Percentiles rank a stretch among this genome's conserved stretches.
phyloP scores from a whole-genome alignment of 2,113 vertebrate species.

The Hemichromis elongatus region DNA sequence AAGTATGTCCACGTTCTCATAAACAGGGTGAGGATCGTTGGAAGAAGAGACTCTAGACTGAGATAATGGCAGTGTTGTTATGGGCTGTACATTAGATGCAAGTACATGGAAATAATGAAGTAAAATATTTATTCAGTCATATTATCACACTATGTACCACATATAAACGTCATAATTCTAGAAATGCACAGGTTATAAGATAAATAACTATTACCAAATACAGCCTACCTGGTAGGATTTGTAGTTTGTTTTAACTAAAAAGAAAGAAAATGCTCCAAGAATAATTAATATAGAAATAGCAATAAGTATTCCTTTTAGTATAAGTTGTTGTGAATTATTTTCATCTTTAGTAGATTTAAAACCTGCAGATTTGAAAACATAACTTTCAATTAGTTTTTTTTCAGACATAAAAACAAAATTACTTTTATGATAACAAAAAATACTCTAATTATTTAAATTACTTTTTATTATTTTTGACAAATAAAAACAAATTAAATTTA shows the following conservation, averaged over 20 bases:
- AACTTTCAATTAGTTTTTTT: rapidly evolving
- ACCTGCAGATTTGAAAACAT: not conserved
- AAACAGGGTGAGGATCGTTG: not conserved
- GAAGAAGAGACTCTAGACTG: not conserved
- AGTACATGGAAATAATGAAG: not conserved
- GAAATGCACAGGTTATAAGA: too few species aligned
- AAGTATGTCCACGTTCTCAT: not conserved
- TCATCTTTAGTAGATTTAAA: rapidly evolving
- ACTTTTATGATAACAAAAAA: rapidly evolving
- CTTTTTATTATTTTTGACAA: too few species aligned
- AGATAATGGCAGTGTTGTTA: not conserved
- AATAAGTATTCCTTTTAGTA: not conserved
- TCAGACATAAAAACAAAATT: not conserved
- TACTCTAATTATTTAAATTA: rapidly evolving
- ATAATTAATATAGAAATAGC: rapidly evolving
- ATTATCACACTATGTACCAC: not conserved
- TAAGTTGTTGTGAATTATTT: not conserved
- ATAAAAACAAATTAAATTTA: not conserved
- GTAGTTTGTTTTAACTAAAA: not conserved
- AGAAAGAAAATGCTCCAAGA: rapidly evolving
- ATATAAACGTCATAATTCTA: not conserved
- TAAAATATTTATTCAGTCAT: rapidly evolving
- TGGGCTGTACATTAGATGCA: not conserved
- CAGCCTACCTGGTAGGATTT: not conserved
- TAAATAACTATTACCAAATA: too few species aligned